These are phyloP conservation scores for Aquatica leii DNA, from an alignment of 2,888 invertebrate species.

Conservation along the genomic window DNA sequence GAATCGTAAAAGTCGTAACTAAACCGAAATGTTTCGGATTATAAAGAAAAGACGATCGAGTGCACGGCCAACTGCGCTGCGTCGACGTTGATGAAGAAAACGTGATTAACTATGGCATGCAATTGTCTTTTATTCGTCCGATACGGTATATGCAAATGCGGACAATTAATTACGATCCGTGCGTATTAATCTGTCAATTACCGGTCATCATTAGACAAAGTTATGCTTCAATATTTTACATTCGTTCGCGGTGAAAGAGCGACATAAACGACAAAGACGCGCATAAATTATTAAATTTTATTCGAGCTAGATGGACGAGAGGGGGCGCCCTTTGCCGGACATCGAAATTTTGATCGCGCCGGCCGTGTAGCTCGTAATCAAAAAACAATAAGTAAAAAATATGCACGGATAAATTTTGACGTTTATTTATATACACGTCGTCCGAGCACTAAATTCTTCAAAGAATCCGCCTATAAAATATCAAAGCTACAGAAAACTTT, in stretches of 20 bases:
- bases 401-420: slow-evolving; percentile 54
- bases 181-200: slow-evolving; percentile 20
- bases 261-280: background rate
- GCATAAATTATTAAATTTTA: slow-evolving; percentile 13
- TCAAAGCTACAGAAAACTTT: slow-evolving; percentile 57
- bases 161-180: slow-evolving; percentile 15
- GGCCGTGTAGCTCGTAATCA: slow-evolving; percentile 32
- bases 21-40: background rate
- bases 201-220: slow-evolving; percentile 16
- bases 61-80: background rate
- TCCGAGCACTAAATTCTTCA: slow-evolving; percentile 42
- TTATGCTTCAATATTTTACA: slow-evolving; percentile 15
- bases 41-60: too few relatives aligned
- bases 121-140: background rate
- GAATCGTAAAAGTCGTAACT: background rate
- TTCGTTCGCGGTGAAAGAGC: background rate
- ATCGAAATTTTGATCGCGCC: slow-evolving; percentile 36
- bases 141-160: slow-evolving; percentile 20
- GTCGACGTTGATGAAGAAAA: background rate
- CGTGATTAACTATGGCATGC: background rate
- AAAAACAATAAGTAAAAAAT: slow-evolving; percentile 40
- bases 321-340: slow-evolving; percentile 8
- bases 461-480: slow-evolving; percentile 51
- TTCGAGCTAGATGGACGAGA: background rate
- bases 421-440: slow-evolving; percentile 54